Conservation (phyloP, 2,888 invertebrate species). For the Melanostoma scalare region DNA sequence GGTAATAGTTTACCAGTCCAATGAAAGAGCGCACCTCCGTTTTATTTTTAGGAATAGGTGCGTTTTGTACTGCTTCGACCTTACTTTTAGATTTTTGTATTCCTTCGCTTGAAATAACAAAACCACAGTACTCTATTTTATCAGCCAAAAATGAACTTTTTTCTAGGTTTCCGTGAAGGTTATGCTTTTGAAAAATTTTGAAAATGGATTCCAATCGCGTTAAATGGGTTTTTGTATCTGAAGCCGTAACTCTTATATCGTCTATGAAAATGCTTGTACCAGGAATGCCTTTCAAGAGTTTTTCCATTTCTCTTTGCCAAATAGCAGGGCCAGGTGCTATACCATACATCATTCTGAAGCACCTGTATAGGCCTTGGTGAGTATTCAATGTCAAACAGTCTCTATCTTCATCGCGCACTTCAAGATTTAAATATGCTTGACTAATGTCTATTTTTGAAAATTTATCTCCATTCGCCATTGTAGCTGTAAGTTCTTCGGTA, state of each 20-base stretch:
- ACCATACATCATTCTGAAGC: slow-evolving; percentile 76
- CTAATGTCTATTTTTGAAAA: slow-evolving; percentile 75
- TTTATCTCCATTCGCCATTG: slow-evolving; percentile 66
- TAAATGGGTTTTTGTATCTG: slow-evolving; percentile 7
- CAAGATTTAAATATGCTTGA: slow-evolving; percentile 78
- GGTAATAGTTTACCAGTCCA: slow-evolving; percentile 1
- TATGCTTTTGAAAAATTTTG: slow-evolving; percentile 3
- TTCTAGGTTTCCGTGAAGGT: slow-evolving; percentile 1
- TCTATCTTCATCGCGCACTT: slow-evolving; percentile 75
- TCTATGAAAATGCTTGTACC: slow-evolving; percentile 74
- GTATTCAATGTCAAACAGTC: slow-evolving; percentile 77
- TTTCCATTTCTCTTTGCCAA: slow-evolving; percentile 76
- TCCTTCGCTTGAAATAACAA: slow-evolving; percentile 2
- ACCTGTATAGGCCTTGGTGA: slow-evolving; percentile 77
- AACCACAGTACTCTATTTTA: slow-evolving; percentile 16
- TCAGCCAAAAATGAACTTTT: slow-evolving; percentile 11
- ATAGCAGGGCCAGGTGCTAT: slow-evolving; percentile 77
- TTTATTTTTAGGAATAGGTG: slow-evolving; percentile 10
- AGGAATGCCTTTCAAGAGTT: slow-evolving; percentile 72
- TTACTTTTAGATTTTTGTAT: not conserved
- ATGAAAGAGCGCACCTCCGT: slow-evolving; percentile 9
- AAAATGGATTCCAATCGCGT: slow-evolving; percentile 4
- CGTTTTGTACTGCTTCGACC: slow-evolving; percentile 4
- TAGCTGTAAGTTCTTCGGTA: slow-evolving; percentile 66
- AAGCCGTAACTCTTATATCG: slow-evolving; percentile 29